A percentile compares a stretch with the other conserved stretches of the same genome.
phyloP scores from a whole-genome alignment of 2,888 invertebrate species.

The Tromatobia lineatoria region DNA sequence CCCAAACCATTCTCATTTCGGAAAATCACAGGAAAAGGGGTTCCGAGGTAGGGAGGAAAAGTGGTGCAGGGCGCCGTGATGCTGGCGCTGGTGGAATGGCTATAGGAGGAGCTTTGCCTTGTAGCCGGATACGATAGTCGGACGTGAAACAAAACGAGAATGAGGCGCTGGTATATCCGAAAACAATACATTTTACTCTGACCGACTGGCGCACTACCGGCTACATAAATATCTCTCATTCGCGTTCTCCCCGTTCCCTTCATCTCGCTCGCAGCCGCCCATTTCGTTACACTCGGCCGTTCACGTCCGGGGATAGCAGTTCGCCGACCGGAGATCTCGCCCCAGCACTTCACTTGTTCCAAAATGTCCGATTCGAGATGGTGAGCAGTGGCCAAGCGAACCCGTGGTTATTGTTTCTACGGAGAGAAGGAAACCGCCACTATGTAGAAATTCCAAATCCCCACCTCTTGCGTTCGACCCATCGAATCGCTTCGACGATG shows the following conservation, averaged over 20 bases:
- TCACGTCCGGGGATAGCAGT: conserved; percentile 27
- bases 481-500: conserved; percentile 17
- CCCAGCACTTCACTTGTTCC: conserved; percentile 39
- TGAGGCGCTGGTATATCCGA: conserved; percentile 78
- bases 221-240: conserved; percentile 61
- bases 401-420: conserved; percentile 57
- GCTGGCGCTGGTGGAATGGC: conserved; percentile 53
- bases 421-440: conserved; percentile 38
- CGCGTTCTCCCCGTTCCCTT: conserved; percentile 22
- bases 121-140: conserved; percentile 67
- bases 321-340: conserved; percentile 36
- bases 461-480: not conserved
- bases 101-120: conserved; percentile 57
- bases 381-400: conserved; percentile 56
- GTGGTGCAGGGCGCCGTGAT: conserved; percentile 53
- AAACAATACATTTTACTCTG: conserved; percentile 79
- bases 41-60: conserved; percentile 44
- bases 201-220: conserved; percentile 65
- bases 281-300: conserved; percentile 53
- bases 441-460: conserved; percentile 37
- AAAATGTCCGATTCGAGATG: conserved; percentile 61
- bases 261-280: conserved; percentile 60
- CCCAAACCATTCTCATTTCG: conserved; percentile 43
- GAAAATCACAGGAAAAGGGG: conserved; percentile 29
- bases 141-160: conserved; percentile 76